Conservation (phyloP, 1,140 invertebrate species). For the Drosophila leontia region DNA sequence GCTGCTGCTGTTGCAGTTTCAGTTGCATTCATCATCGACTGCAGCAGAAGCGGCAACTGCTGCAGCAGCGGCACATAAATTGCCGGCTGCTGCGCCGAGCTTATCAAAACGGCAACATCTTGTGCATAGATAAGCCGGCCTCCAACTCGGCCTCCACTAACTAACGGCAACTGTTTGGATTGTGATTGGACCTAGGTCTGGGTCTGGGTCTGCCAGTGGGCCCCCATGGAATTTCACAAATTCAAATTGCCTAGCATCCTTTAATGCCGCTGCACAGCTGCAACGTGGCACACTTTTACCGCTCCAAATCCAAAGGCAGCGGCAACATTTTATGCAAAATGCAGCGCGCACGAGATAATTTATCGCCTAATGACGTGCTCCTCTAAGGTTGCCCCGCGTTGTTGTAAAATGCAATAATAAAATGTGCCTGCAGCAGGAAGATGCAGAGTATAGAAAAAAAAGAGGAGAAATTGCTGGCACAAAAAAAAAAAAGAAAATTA, state of each 20-base stretch:
- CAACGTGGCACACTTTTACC: constrained; percentile 73
- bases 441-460: constrained; percentile 23
- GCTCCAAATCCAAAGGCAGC: constrained; percentile 49
- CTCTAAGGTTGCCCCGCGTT: constrained; percentile 74
- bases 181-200: constrained; percentile 9
- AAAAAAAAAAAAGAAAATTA: constrained; percentile 60
- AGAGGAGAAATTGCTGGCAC: constrained; percentile 5
- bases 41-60: constrained; percentile 29
- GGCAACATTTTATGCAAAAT: constrained; percentile 80
- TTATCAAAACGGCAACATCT: constrained; percentile 81
- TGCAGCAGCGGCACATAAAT: constrained; percentile 67
- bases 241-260: constrained; percentile 82
- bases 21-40: constrained; percentile 48
- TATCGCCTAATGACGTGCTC: constrained; percentile 82
- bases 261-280: constrained; percentile 66
- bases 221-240: constrained; percentile 79
- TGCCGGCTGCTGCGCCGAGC: constrained; percentile 71
- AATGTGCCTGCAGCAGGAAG: constrained; percentile 55
- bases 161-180: constrained; percentile 42
- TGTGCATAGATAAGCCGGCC: constrained; percentile 78
- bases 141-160: constrained; percentile 30
- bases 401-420: constrained; percentile 76
- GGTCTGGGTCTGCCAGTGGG: constrained; percentile 8
- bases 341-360: constrained; percentile 78
- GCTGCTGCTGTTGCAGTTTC: constrained; percentile 25